These are phyloP conservation scores for Andrena camellia DNA, from an alignment of 2,888 invertebrate species.

Conservation along the genomic window DNA sequence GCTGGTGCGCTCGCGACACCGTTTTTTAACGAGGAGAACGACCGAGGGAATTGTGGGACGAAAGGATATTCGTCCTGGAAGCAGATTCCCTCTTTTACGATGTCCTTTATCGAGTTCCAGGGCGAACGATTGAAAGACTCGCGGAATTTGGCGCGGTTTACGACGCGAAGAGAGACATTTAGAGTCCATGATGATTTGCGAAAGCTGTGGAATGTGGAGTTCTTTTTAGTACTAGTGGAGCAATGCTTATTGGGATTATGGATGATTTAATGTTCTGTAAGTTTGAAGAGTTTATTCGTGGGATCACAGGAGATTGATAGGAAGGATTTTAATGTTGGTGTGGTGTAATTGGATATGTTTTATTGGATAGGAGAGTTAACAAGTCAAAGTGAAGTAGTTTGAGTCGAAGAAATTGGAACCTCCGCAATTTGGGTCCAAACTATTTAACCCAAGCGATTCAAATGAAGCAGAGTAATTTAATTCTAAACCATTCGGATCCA, in stretches of 20 bases:
- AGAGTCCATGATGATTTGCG: neutral
- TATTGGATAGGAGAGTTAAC: no score
- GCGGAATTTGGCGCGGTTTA: neutral
- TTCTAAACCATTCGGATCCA: no score
- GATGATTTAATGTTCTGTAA: no score
- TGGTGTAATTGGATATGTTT: no score
- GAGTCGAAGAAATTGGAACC: no score
- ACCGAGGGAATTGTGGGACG: neutral
- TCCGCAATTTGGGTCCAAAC: neutral
- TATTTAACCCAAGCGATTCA: no score
- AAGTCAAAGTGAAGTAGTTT: no score
- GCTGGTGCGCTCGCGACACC: neutral
- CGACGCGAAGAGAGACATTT: neutral
- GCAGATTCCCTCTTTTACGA: neutral
- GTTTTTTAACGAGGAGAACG: neutral
- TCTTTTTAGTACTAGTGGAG: neutral
- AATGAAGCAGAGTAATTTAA: no score
- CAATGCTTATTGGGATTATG: no score
- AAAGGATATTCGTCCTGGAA: neutral
- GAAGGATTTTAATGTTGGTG: no score
- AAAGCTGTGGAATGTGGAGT: neutral
- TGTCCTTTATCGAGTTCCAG: neutral
- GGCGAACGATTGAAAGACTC: slow-evolving; percentile 2
- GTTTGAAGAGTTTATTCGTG: no score
- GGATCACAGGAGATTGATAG: no score